Percentiles rank a stretch among this genome's conserved stretches.
These are phyloP conservation scores for Notarius lentiginosus DNA, from an alignment of 2,113 vertebrate genomes.

Conservation along the genomic window DNA sequence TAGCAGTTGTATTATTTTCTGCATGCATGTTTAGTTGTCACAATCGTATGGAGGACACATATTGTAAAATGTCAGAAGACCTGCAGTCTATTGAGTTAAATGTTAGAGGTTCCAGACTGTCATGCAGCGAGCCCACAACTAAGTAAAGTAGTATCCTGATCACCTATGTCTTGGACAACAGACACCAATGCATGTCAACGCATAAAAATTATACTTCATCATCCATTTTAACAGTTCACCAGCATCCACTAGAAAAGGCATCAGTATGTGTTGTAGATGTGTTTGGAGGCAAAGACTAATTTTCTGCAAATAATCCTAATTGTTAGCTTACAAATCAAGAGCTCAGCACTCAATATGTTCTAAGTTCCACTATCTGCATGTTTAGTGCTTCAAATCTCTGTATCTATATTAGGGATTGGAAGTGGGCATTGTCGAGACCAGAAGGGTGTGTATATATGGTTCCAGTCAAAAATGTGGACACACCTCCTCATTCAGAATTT, in stretches of 20 bases:
- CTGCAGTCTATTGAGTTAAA: neutral
- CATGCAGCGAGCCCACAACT: neutral
- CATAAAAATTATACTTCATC: neutral
- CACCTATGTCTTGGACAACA: neutral
- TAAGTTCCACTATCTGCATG: neutral
- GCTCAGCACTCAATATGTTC: neutral
- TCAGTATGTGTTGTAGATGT: neutral
- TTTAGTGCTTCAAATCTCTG: neutral
- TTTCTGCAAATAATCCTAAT: neutral
- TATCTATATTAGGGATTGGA: neutral
- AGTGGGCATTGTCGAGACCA: neutral
- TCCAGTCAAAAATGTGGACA: too few relatives aligned
- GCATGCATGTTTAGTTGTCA: neutral
- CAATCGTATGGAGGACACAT: neutral
- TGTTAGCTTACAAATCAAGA: neutral
- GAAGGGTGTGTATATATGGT: neutral
- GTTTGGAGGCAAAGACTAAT: neutral
- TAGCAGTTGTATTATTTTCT: neutral
- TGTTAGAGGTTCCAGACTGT: neutral
- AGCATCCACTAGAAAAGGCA: neutral
- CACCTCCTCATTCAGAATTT: too few relatives aligned
- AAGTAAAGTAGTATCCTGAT: neutral
- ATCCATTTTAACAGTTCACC: neutral
- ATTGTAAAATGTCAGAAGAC: slow-evolving; percentile 1
- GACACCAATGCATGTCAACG: neutral